Evolutionary conservation across 2,797 vertebrate species (phyloP).

Genomic region (Scleropages formosus): DNA sequence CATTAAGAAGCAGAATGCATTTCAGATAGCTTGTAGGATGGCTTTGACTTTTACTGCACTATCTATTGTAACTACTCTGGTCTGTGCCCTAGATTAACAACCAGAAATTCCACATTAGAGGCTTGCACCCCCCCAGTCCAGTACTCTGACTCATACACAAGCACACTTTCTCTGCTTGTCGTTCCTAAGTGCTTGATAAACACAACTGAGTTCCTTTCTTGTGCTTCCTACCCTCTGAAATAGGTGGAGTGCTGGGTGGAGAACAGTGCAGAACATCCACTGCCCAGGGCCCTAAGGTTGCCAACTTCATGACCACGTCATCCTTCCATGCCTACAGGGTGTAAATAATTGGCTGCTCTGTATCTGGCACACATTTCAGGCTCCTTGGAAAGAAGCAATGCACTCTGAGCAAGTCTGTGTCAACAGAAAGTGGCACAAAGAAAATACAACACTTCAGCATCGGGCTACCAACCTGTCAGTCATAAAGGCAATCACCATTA

Average conservation of each 20-base stretch:
- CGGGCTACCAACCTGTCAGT: no score
- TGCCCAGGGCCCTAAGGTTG: no score
- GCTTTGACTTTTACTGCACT: not conserved
- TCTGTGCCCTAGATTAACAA: not conserved
- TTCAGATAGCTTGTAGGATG: not conserved
- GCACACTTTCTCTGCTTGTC: not conserved
- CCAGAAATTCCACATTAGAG: not conserved
- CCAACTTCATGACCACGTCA: no score
- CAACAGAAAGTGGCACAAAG: no score
- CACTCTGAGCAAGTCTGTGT: no score
- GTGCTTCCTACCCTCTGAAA: slow-evolving; percentile 58
- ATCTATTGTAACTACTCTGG: not conserved
- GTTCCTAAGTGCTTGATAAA: slow-evolving; percentile 58
- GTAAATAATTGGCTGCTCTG: no score
- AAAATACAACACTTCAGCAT: no score
- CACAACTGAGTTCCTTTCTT: slow-evolving; percentile 64
- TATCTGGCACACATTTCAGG: no score
- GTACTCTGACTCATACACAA: not conserved
- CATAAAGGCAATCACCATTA: no score
- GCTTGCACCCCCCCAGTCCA: not conserved
- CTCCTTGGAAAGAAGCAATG: no score
- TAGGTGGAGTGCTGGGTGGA: not conserved
- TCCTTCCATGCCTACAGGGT: no score
- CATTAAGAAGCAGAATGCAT: not conserved
- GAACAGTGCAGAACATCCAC: not conserved